Evolutionary conservation across 1,140 invertebrate species (phyloP), one percentile per base, ranked within the genome.

Genomic region (Drosophila athabasca): DNA sequence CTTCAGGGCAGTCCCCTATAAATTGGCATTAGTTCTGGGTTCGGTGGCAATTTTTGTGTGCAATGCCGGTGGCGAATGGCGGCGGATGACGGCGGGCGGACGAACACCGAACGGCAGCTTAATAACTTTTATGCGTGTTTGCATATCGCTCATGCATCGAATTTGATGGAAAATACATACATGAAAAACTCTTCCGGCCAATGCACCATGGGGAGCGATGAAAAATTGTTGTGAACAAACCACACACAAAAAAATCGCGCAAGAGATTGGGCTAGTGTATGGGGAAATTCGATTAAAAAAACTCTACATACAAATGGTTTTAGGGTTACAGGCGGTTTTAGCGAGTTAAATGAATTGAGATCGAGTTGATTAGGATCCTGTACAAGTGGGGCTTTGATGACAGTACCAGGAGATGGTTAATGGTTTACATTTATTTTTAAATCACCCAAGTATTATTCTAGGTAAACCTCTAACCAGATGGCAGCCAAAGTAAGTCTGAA

Each of bases 61-160:
- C 82, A 87, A 61, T 51, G 69, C 75, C 55, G 59, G 49, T 59
- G 68, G 68, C 43, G 65, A 1, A 31, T 29, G 6, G 29, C 6
- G 9, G 31, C 31, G 31, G 35, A 31, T 29, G 6, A 7, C 6
- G 9, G 31, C 31, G 31, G 35, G 11, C 35, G 11, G 35, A 31
- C 8, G 31, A 31, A 31, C 62, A 68, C 74, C 64, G 57, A 59
- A 52, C 79, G 80, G 77, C 74, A 70, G 81, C 78, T 81, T 85
- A 85, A 85, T 85, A 85, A 87, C 81, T 81, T 87, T 82, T 82
- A 87, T 81, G 82, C 81, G 78, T 85, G 82, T 85, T 87, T 85
- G 81, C 81, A 87, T 87, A 85, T 78, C 78, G 69, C 50, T 72
- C 35, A 53, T 62, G 73, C 73, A 77, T 65, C 68, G 64, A 65